Evolutionary conservation across 2,113 vertebrate genomes (phyloP).

Genomic region (Nothocercus nigrocapillus): DNA sequence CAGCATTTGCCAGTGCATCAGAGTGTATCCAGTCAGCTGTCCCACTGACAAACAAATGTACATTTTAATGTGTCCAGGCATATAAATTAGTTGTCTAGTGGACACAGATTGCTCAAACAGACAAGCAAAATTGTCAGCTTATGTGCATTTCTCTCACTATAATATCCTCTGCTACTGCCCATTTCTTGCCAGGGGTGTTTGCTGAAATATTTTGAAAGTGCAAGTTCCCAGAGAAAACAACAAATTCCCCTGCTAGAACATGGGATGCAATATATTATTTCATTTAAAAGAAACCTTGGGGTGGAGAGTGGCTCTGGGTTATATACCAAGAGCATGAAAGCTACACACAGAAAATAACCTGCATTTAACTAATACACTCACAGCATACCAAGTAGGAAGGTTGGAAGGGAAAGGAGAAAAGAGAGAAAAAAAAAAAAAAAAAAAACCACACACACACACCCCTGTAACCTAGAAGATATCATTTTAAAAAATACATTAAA

Average conservation of each 20-base stretch:
- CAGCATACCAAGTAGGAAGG: slow-evolving; percentile 46
- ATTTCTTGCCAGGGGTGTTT: slow-evolving; percentile 36
- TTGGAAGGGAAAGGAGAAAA: background rate
- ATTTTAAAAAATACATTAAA: background rate
- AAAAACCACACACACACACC: too few relatives aligned
- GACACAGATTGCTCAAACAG: slow-evolving; percentile 51
- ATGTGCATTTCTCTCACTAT: slow-evolving; percentile 2
- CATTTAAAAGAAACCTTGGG: background rate
- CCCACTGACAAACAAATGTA: slow-evolving; percentile 71
- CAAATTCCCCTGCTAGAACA: background rate
- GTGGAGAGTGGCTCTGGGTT: background rate
- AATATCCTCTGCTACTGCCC: slow-evolving; percentile 35
- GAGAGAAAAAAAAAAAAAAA: background rate
- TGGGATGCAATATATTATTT: background rate
- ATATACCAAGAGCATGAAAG: slow-evolving; percentile 21
- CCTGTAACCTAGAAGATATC: background rate
- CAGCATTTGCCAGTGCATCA: slow-evolving; percentile 76
- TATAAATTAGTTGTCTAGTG: slow-evolving; percentile 61
- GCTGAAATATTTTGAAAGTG: slow-evolving; percentile 36
- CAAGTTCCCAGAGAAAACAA: slow-evolving; percentile 3
- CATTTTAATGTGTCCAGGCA: slow-evolving; percentile 66
- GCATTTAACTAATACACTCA: slow-evolving; percentile 45
- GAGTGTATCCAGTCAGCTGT: slow-evolving; percentile 69
- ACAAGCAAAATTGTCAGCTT: slow-evolving; percentile 64
- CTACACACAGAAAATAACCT: slow-evolving; percentile 42